These are phyloP conservation scores for Dilophus febrilis DNA, from an alignment of 2,888 invertebrate species.

Conservation along the genomic window DNA sequence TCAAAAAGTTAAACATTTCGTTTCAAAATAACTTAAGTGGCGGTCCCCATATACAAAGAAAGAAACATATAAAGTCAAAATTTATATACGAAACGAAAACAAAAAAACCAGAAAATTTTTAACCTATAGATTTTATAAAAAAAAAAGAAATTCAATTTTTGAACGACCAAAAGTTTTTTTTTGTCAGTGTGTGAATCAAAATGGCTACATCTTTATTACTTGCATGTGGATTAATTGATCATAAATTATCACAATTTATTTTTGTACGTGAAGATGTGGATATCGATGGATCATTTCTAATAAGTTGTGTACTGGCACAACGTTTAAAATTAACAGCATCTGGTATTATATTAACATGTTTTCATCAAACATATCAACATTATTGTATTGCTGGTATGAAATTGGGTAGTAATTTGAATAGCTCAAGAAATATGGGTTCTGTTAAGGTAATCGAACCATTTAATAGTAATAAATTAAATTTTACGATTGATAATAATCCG, in stretches of 20 bases:
- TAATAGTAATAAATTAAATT: slow-evolving; percentile 17
- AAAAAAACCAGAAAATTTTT: no score
- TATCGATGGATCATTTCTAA: slow-evolving; percentile 54
- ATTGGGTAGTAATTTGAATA: slow-evolving; percentile 50
- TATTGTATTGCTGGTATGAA: slow-evolving; percentile 58
- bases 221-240: slow-evolving; percentile 44
- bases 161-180: no score
- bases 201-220: slow-evolving; percentile 47
- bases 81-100: no score
- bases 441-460: slow-evolving; percentile 37
- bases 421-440: slow-evolving; percentile 31
- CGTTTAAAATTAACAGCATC: slow-evolving; percentile 33
- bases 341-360: slow-evolving; percentile 42
- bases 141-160: no score
- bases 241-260: slow-evolving; percentile 36
- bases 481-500: no score
- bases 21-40: no score
- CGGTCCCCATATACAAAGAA: no score
- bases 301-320: slow-evolving; percentile 46
- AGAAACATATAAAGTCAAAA: no score
- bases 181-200: no score
- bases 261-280: slow-evolving; percentile 51
- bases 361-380: slow-evolving; percentile 54
- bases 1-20: no score
- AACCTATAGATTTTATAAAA: no score